A percentile compares a stretch with the other conserved stretches of the same genome.
Conservation (phyloP, 2,888 invertebrate species). For the Liopterus haemorrhoidalis region DNA sequence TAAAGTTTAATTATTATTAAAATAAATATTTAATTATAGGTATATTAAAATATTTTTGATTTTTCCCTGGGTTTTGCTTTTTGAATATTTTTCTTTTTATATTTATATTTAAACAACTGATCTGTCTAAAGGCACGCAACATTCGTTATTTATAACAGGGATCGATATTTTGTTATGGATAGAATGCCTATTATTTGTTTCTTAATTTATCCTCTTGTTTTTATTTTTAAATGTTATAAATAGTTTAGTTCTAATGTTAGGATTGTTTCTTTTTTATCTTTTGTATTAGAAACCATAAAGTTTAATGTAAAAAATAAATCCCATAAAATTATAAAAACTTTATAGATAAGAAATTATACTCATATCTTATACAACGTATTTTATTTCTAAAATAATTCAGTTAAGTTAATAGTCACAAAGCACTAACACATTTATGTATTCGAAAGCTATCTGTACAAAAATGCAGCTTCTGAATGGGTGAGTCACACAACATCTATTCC, state of each 20-base stretch:
- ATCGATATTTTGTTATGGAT: neutral
- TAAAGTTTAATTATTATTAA: constrained; percentile 4
- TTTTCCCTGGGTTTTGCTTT: neutral
- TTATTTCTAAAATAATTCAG: constrained; percentile 38
- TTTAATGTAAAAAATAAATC: neutral
- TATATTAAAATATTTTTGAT: constrained; percentile 1
- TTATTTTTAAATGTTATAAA: no score
- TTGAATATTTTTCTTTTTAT: no score
- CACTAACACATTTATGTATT: constrained; percentile 23
- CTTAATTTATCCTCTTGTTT: neutral
- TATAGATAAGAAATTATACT: constrained; percentile 20
- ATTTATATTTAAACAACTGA: no score
- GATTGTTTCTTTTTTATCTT: no score
- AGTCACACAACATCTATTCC: no score
- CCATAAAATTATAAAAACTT: no score
- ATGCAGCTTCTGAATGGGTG: constrained; percentile 18
- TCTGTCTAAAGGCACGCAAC: no score
- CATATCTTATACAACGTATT: constrained; percentile 34
- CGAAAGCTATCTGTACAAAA: constrained; percentile 20
- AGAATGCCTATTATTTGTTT: neutral
- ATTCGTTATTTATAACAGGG: no score
- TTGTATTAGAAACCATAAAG: no score
- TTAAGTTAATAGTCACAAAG: constrained; percentile 34
- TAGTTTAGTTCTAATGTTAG: no score
- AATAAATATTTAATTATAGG: constrained; percentile 6